A percentile compares a stretch with the other conserved stretches of the same genome.
Conservation (phyloP, 2,888 invertebrate species). For the Sarcophaga rosellei region DNA sequence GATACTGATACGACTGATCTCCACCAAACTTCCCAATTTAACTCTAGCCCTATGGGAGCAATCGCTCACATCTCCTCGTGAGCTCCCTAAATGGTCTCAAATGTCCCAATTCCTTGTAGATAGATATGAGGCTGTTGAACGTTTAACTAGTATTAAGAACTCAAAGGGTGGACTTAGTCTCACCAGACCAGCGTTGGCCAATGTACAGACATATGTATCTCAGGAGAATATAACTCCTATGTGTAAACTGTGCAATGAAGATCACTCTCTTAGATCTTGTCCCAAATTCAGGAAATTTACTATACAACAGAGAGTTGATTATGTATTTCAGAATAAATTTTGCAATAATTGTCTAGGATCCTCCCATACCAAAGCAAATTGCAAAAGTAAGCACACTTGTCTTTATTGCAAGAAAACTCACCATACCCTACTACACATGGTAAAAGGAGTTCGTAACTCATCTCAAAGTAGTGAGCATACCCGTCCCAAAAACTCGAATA, state of each 20-base stretch:
- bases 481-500: background rate
- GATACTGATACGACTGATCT: background rate
- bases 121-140: conserved; percentile 18
- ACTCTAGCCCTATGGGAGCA: conserved; percentile 4
- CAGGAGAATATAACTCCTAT: background rate
- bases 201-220: background rate
- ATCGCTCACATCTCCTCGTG: conserved; percentile 9
- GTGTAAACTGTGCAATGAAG: background rate
- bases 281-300: background rate
- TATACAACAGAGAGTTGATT: background rate
- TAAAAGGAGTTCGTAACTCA: background rate
- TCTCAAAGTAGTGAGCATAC: background rate
- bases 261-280: background rate
- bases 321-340: background rate
- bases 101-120: conserved; percentile 17
- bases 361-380: background rate
- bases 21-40: no score
- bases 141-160: background rate
- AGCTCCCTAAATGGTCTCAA: conserved; percentile 19
- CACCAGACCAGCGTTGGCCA: background rate
- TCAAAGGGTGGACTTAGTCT: background rate
- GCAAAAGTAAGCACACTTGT: background rate
- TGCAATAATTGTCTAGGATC: no score
- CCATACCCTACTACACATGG: background rate
- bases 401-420: background rate